Conservation (phyloP, 2,113 vertebrate species). For the Leiothrix lutea region DNA sequence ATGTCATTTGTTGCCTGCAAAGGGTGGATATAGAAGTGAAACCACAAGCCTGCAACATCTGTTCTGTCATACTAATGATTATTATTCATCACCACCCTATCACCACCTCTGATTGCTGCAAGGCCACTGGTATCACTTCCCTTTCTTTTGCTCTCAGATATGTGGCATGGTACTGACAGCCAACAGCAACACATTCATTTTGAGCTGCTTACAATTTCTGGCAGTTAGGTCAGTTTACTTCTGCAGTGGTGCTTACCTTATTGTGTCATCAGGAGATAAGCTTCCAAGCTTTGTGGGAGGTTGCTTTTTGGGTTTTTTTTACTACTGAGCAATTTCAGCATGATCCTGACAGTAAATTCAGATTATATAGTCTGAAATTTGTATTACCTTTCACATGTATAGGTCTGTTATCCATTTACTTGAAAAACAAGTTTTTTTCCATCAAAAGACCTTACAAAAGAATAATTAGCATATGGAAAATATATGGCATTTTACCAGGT, state of each 20-base stretch:
- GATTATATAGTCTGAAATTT: not conserved
- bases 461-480: not conserved
- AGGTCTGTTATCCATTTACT: not conserved
- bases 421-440: not conserved
- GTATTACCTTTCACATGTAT: not conserved
- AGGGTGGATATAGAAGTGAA: not conserved
- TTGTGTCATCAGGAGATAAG: not conserved
- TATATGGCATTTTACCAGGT: not conserved
- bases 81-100: not conserved
- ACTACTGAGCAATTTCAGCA: not conserved
- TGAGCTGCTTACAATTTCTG: not conserved
- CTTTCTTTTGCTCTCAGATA: not conserved
- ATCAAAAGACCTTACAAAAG: not conserved
- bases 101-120: not conserved
- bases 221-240: not conserved
- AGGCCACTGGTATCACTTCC: not conserved
- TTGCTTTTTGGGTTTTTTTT: not conserved
- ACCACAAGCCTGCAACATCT: conserved; percentile 9
- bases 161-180: not conserved
- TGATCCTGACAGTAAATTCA: not conserved
- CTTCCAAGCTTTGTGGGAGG: not conserved
- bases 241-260: not conserved
- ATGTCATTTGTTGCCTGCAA: not conserved
- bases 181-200: not conserved
- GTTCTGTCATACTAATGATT: not conserved